Evolutionary conservation across 2,888 invertebrate genomes (phyloP), one percentile per base, ranked within the genome.

Genomic region (Synanthedon tipuliformis): DNA sequence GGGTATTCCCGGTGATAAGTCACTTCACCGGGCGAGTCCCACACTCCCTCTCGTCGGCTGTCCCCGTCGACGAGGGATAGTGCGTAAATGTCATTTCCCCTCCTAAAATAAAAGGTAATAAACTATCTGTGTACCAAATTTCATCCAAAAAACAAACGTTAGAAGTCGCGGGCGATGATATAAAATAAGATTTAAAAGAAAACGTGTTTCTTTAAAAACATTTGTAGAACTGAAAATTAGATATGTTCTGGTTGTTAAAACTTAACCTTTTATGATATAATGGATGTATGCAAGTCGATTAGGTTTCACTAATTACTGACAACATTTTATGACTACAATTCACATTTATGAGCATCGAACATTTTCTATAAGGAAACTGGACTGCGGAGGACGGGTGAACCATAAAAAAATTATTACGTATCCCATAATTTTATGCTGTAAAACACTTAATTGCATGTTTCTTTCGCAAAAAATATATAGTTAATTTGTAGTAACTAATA

Each of bases 271-370:
- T 77, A 65, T 69, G 75, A 73, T 70, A 62, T 61, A 66, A 75
- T 73, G 76, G 77, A 75, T 71, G 71, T 76, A 70, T 78, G 65
- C 74, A 75, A 79, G 78, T 75, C 71, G 68, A 81, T 81, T 77
- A 76, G 83, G 86, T 84, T 80, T 79, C 83, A 85, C 82, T 86
- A 82, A 87, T 86, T 81, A 82, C 34, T 34, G 34, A 34, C 71
- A 64, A 71, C 57, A 68, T 75, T 86, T 84, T 81, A 86, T 69
- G 71, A 65, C 78, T 66, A 70, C 79, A 72, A 80, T 84, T 77
- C 67, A 64, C 66, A 78, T 86, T 86, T 85, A 85, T 76, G 76
- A 66, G 69, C 68, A 67, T 78, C 74, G 71, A 71, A 75, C 73
- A 72, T 81, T 74, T 80, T 72, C 73, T 81, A 78, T 78, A 72